phyloP scores from a whole-genome alignment of 2,888 invertebrate species.

The Leptopilina syphax region DNA sequence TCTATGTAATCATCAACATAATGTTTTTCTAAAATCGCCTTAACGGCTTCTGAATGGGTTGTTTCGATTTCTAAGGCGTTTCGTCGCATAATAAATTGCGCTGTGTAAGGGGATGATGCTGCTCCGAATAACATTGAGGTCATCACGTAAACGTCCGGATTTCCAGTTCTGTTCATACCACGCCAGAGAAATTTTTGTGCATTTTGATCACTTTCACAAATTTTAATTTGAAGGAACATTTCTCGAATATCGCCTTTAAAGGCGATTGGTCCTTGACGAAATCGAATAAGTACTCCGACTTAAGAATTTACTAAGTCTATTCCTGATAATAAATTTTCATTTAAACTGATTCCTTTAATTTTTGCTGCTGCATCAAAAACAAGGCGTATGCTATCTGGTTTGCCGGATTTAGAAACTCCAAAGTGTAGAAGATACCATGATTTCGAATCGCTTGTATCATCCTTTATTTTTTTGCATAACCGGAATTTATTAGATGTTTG shows the following conservation, averaged over 20 bases:
- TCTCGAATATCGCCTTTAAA: constrained; percentile 67
- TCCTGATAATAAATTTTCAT: not conserved
- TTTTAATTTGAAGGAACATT: too few species aligned
- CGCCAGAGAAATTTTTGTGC: constrained; percentile 59
- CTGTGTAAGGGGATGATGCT: constrained; percentile 37
- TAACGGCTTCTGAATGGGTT: too few species aligned
- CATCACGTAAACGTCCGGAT: constrained; percentile 56
- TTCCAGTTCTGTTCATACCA: constrained; percentile 6
- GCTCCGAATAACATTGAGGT: constrained; percentile 59
- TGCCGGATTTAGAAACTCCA: not conserved
- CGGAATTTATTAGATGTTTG: constrained; percentile 19
- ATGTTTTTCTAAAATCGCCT: constrained; percentile 46
- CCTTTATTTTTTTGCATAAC: constrained; percentile 38
- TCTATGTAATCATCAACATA: constrained; percentile 63
- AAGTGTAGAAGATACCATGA: constrained; percentile 25
- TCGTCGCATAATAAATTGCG: too few species aligned
- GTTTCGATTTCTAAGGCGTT: too few species aligned
- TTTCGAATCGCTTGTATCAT: not conserved
- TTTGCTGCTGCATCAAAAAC: constrained; percentile 37
- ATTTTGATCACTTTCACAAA: constrained; percentile 57
- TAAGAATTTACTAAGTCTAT: constrained; percentile 7
- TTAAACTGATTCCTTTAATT: not conserved
- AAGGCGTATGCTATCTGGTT: not conserved
- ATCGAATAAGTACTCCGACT: constrained; percentile 67
- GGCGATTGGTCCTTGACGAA: constrained; percentile 66